Evolutionary conservation across 2,888 invertebrate species (phyloP), one percentile per base, ranked within the genome.

Genomic region (Drosophila planitibia): DNA sequence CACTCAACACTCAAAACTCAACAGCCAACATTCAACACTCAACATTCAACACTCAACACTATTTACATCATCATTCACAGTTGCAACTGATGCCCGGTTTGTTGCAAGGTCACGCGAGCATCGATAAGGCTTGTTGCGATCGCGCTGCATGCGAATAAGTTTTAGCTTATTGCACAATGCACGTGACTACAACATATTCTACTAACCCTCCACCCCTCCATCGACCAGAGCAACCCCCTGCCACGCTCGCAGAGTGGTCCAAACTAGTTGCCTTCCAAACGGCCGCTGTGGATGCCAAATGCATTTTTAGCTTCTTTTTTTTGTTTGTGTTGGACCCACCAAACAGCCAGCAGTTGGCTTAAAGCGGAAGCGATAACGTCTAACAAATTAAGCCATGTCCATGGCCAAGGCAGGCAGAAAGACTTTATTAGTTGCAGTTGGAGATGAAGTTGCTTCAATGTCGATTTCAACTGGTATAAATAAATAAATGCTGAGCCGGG

Each of bases 301-400:
- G 83, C 85, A 85, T 76, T 85, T 85, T 47, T 47, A 25, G 22
- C 16, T 47, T n/a, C 4, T 19, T 9, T 19, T 19, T 39, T 2
- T 4, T 79, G 77, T 83, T 77, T 86, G 85, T 77, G 82, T 60
- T 78, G 74, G 69, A 71, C 63, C 61, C 71, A 65, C 68, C 65
- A 51, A 28, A 51, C 10, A 30, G 52, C 12, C 30, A 32, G 41
- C 58, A 70, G 81, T 78, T 79, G 57, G 78, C 62, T 79, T 71
- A 70, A 79, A 80, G 87, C 85, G 85, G 81, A 85, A 82, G 79
- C 87, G 89, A 90, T 91, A 90, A 89, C 81, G 90, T 84, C 82
- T 85, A 90, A 90, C 90, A 91, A 91, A 91, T 90, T 91, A 86
- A 89, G 81, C 83, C 83, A 76, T 84, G 89, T 84, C 87, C 76